Evolutionary conservation across 2,797 vertebrate species (phyloP).

Genomic region (Fratercula arctica): DNA sequence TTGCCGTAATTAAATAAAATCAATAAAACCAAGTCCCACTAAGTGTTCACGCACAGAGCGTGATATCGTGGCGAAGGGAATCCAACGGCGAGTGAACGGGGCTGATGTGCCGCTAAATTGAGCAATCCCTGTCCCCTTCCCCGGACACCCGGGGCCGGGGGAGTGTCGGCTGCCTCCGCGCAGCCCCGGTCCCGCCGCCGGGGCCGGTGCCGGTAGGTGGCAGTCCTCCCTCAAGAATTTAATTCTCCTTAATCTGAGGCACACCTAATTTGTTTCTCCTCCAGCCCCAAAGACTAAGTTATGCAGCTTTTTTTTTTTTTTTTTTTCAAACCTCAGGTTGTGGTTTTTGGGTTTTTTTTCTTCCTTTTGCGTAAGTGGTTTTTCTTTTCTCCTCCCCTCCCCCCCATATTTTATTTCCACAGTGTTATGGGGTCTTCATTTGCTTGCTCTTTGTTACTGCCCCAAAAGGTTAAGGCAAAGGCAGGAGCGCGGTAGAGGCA

Average conservation of each 20-base stretch:
- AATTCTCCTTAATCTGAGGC: background rate
- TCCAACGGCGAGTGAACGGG: background rate
- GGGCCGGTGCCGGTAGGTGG: conserved; percentile 55
- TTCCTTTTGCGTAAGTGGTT: background rate
- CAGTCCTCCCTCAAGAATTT: conserved; percentile 58
- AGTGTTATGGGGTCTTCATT: background rate
- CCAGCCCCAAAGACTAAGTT: background rate
- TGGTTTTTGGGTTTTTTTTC: background rate
- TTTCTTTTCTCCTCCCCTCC: background rate
- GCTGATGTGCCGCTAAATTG: fast-evolving
- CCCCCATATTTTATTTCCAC: background rate
- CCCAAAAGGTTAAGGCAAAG: background rate
- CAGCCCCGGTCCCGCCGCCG: background rate
- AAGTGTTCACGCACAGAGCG: fast-evolving
- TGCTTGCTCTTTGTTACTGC: background rate
- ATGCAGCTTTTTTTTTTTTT: background rate
- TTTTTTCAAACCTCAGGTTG: background rate
- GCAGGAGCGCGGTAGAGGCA: background rate
- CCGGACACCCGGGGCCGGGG: background rate
- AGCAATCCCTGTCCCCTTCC: fast-evolving
- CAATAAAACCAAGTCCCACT: background rate
- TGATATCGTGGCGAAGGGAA: background rate
- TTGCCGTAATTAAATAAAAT: too few species aligned
- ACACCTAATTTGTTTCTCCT: background rate
- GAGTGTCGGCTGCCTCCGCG: background rate